These are phyloP conservation scores for Anseranas semipalmata DNA, from an alignment of 2,113 vertebrate genomes.

Conservation along the genomic window DNA sequence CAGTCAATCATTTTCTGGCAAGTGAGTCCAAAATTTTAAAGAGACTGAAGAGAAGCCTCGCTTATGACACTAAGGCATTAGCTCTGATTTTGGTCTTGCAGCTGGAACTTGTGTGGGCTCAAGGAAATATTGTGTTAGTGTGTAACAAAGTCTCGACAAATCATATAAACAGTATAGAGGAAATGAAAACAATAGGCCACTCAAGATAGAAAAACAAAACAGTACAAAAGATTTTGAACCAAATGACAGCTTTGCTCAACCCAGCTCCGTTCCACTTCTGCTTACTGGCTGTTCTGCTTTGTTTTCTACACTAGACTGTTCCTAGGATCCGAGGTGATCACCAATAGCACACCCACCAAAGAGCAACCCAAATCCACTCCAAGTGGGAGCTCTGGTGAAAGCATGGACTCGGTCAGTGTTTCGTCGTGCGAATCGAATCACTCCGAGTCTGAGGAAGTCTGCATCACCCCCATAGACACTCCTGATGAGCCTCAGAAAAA, in stretches of 20 bases:
- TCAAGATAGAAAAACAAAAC: not conserved
- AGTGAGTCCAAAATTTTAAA: not conserved
- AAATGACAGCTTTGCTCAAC: not conserved
- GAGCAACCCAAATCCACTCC: slow-evolving; percentile 82
- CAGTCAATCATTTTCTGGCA: not conserved
- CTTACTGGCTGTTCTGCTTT: not conserved
- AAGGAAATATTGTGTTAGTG: not conserved
- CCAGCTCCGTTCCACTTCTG: not conserved
- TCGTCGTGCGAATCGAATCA: slow-evolving; percentile 90
- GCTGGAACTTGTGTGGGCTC: not conserved
- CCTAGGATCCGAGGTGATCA: slow-evolving; percentile 80
- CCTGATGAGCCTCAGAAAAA: slow-evolving; percentile 82
- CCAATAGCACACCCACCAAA: slow-evolving; percentile 82
- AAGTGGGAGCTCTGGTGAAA: slow-evolving; percentile 89
- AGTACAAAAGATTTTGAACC: not conserved
- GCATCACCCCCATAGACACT: slow-evolving; percentile 72
- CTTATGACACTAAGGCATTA: not conserved
- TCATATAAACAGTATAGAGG: not conserved
- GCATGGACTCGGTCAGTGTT: slow-evolving; percentile 92
- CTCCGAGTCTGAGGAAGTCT: slow-evolving; percentile 81
- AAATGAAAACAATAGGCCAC: not conserved
- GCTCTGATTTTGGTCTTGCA: not conserved
- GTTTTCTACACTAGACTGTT: slow-evolving; percentile 78
- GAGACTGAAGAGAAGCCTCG: accelerated
- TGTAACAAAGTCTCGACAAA: not conserved